These are phyloP conservation scores for Ursus arctos DNA, from an alignment of 2,113 vertebrate species.

Conservation along the genomic window DNA sequence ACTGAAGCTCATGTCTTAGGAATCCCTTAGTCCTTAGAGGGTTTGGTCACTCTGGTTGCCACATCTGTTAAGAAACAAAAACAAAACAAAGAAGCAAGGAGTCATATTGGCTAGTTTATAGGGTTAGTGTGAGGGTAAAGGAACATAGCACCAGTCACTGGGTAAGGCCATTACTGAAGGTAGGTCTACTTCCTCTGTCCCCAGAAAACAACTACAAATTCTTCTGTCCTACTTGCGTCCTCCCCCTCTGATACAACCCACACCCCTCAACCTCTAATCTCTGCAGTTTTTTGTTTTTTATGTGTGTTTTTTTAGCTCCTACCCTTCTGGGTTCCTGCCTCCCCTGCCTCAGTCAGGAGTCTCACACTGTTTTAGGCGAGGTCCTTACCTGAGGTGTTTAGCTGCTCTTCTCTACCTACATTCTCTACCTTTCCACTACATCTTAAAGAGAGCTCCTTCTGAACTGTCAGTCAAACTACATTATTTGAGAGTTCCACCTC, in stretches of 20 bases:
- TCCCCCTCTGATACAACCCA: background rate
- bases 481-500: background rate
- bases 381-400: background rate
- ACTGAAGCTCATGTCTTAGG: background rate
- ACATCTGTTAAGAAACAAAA: background rate
- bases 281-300: background rate
- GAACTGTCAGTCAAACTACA: background rate
- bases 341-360: background rate
- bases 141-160: background rate
- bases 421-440: background rate
- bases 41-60: background rate
- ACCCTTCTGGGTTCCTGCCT: rapidly evolving
- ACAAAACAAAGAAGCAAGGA: background rate
- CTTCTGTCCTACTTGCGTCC: background rate
- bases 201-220: background rate
- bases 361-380: background rate
- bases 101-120: too few species aligned
- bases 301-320: background rate
- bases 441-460: background rate
- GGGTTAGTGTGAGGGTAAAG: background rate
- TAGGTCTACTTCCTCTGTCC: background rate
- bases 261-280: background rate
- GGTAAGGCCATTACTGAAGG: background rate
- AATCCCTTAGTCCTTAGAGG: background rate
- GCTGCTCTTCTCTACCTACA: background rate